These are phyloP conservation scores for Sarcophaga peregrina DNA, from an alignment of 1,140 invertebrate species.

Conservation along the genomic window DNA sequence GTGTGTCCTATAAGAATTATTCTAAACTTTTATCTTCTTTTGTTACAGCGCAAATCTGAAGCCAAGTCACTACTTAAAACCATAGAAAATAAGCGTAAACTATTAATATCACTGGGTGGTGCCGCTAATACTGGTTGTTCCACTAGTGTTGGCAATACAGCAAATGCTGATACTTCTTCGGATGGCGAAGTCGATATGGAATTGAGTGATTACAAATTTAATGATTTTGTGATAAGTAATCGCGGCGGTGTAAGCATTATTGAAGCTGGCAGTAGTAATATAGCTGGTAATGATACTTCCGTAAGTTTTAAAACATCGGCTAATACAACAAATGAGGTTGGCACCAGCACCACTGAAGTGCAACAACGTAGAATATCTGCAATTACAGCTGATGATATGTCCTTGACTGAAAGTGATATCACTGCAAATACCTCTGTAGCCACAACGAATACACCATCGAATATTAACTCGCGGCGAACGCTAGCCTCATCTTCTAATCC, in stretches of 20 bases:
- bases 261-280: conserved; percentile 10
- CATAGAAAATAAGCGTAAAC: conserved; percentile 76
- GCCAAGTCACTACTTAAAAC: conserved; percentile 87
- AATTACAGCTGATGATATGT: conserved; percentile 3
- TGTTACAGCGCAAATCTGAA: conserved; percentile 84
- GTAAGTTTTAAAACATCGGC: conserved; percentile 4
- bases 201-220: conserved; percentile 48
- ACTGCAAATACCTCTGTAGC: background rate
- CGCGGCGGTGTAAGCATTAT: background rate
- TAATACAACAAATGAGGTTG: conserved; percentile 33
- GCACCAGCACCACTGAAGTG: conserved; percentile 18
- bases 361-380: conserved; percentile 12
- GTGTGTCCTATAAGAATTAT: background rate
- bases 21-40: conserved; percentile 19
- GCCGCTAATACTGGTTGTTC: background rate
- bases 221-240: conserved; percentile 31
- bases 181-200: conserved; percentile 64
- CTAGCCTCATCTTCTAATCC: background rate
- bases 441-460: conserved; percentile 30
- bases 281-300: conserved; percentile 24
- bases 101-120: conserved; percentile 22
- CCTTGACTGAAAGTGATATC: conserved; percentile 28
- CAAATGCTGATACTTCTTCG: conserved; percentile 55
- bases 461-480: background rate
- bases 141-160: conserved; percentile 48